Base-by-base conservation (phyloP, 2,888 invertebrate genomes). In the Acronicta alni region DNA sequence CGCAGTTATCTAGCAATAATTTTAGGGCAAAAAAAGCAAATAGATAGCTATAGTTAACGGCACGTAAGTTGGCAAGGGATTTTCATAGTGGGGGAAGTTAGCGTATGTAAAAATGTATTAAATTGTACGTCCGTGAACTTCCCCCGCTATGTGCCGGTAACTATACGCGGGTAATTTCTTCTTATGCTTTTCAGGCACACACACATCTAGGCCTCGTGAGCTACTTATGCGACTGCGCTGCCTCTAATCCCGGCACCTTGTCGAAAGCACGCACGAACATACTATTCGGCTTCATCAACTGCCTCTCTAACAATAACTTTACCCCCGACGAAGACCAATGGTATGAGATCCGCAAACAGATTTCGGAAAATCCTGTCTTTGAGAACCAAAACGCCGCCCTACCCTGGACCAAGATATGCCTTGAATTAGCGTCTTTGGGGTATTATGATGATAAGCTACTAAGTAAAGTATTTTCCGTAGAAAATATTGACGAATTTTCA, bases 231-330 rank as follows among this genome's bases (percentile, higher is more conserved):
- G 81, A 91, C 1, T 85, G 91, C 52, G 94, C 95, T 0, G 85
- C 88, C 0, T 79, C 92, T 7, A 79, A 95, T 60, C 90, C 93
- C 0, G 68, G 73, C 0, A 74, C 88, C 0, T 79, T 96, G 14
- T 71, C 87, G n/a, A 80, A 86, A 15, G 90, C 89, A 2, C 86
- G 93, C 30, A 82, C 90, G 0, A 82, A 88, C 67, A 79, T 92
- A 4, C 82, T 96, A 18, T 92, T 94, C 61, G 87, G 87, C 35
- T 90, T 96, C 75, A 86, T 96, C 42, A 91, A 93, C 77, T 94
- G 93, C 42, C 89, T 96, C n/a, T 91, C 95, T 2, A 91, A 92
- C 72, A 95, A 95, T 47, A 95, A 96, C 87, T 96, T 95, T 81
- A 95, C 92, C 17, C 96, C 97, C 0, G 82, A 89, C 9, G 78